Conservation (phyloP, 1,140 invertebrate genomes). For the Choristoneura fumiferana region DNA sequence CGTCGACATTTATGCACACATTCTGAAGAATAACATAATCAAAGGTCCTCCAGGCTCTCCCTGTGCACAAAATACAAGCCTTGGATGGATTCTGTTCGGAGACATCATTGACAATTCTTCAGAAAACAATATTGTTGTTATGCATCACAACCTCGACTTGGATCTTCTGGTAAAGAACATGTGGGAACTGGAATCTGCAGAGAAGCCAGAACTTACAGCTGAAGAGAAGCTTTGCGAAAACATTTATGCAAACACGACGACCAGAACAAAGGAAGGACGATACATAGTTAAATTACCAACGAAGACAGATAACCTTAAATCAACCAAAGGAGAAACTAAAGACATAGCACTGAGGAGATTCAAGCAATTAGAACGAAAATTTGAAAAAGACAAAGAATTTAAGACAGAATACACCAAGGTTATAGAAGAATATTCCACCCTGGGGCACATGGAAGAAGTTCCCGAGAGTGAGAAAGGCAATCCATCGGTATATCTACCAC, state of each 20-base stretch:
- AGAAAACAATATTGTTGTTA: slow-evolving; percentile 11
- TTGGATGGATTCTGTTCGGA: slow-evolving; percentile 48
- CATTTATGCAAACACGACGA: slow-evolving; percentile 29
- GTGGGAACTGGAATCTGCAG: slow-evolving; percentile 36
- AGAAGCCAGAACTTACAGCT: slow-evolving; percentile 25
- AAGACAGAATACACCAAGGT: slow-evolving; percentile 20
- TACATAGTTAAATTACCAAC: slow-evolving; percentile 49
- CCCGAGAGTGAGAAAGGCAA: slow-evolving; percentile 10
- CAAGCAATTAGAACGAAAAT: slow-evolving; percentile 21
- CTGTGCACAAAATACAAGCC: slow-evolving; percentile 39
- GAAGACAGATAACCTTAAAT: slow-evolving; percentile 23
- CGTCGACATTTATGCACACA: slow-evolving; percentile 35
- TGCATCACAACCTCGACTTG: slow-evolving; percentile 30
- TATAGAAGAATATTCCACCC: slow-evolving; percentile 20
- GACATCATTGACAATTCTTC: slow-evolving; percentile 16
- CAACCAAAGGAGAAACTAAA: slow-evolving; percentile 9
- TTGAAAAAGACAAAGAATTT: slow-evolving; percentile 9
- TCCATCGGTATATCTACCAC: slow-evolving; percentile 21
- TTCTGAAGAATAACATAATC: slow-evolving; percentile 32
- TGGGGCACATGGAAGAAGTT: slow-evolving; percentile 25
- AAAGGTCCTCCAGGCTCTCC: slow-evolving; percentile 35
- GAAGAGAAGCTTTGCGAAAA: slow-evolving; percentile 38
- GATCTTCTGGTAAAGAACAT: slow-evolving; percentile 36
- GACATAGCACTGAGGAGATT: slow-evolving; percentile 22
- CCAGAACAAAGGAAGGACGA: slow-evolving; percentile 32